These are phyloP conservation scores for Protophormia terraenovae DNA, from an alignment of 2,888 invertebrate genomes.

Conservation along the genomic window DNA sequence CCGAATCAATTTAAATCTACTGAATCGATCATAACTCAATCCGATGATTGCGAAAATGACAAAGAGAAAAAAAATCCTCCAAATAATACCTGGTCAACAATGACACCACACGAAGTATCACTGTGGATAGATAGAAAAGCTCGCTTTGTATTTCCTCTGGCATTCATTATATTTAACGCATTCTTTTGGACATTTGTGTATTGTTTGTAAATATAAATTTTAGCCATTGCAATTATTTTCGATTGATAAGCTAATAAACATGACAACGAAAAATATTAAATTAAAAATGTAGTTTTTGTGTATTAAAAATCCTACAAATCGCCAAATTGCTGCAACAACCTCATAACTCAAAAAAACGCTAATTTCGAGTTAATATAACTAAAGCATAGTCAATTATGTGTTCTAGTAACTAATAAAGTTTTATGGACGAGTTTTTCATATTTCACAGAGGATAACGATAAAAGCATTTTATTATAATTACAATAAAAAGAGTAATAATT, in stretches of 20 bases:
- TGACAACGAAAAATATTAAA: no score
- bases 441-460: no score
- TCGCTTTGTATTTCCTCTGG: slow-evolving; percentile 88
- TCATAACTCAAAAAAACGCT: no score
- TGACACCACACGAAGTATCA: slow-evolving; percentile 94
- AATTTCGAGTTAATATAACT: no score
- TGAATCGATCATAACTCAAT: slow-evolving; percentile 52
- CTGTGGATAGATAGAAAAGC: slow-evolving; percentile 91
- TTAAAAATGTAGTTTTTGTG: no score
- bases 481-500: no score
- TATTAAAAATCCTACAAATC: no score
- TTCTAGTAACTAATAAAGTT: no score
- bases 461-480: no score
- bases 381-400: no score
- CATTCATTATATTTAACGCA: slow-evolving; percentile 90
- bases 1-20: slow-evolving; percentile 63
- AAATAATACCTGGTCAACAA: slow-evolving; percentile 86
- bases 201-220: slow-evolving; percentile 79
- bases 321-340: no score
- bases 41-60: slow-evolving; percentile 66
- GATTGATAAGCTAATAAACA: neutral
- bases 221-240: neutral
- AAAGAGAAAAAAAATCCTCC: slow-evolving; percentile 76
- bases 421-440: no score
- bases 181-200: slow-evolving; percentile 90